Percentiles rank a stretch among this genome's conserved stretches.
These are phyloP conservation scores for Carassius carassius DNA, from an alignment of 2,113 vertebrate genomes.

Conservation along the genomic window DNA sequence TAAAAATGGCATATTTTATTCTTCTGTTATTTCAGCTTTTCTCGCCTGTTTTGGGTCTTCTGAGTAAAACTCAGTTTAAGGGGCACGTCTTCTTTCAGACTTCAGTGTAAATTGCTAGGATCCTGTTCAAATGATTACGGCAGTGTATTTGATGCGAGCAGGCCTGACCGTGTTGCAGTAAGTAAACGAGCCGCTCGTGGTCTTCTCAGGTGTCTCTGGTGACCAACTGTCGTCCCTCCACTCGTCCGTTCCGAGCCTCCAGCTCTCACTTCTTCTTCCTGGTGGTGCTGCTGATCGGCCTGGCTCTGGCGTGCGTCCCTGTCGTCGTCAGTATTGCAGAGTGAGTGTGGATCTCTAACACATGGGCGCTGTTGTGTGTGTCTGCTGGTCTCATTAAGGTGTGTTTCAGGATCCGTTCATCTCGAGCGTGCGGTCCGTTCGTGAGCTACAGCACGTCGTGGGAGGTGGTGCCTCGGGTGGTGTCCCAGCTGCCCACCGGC, in stretches of 20 bases:
- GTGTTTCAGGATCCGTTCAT: constrained; percentile 82
- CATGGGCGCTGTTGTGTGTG: too few species aligned
- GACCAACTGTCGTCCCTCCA: constrained; percentile 83
- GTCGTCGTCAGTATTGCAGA: constrained; percentile 82
- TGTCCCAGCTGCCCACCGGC: constrained; percentile 71
- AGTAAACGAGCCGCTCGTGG: neutral
- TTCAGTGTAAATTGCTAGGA: too few species aligned
- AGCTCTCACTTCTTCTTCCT: constrained; percentile 95
- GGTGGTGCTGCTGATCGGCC: constrained; percentile 86
- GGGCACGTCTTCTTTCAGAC: too few species aligned
- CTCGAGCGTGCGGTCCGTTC: constrained; percentile 91
- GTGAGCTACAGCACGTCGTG: constrained; percentile 83
- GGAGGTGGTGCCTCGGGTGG: constrained; percentile 76
- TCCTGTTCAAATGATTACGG: too few species aligned
- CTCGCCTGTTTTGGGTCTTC: too few species aligned
- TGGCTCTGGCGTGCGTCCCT: constrained; percentile 84
- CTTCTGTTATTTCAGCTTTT: too few species aligned
- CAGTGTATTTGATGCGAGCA: too few species aligned
- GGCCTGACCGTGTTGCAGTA: too few species aligned
- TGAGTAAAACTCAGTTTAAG: too few species aligned
- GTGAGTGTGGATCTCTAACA: constrained; percentile 71
- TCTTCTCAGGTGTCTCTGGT: constrained; percentile 81
- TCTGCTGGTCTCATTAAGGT: too few species aligned
- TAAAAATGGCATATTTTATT: too few species aligned
- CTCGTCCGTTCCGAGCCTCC: constrained; percentile 86